Evolutionary conservation across 1,140 invertebrate genomes (phyloP), one percentile per base, ranked within the genome.

Genomic region (Armadillidium nasatum): DNA sequence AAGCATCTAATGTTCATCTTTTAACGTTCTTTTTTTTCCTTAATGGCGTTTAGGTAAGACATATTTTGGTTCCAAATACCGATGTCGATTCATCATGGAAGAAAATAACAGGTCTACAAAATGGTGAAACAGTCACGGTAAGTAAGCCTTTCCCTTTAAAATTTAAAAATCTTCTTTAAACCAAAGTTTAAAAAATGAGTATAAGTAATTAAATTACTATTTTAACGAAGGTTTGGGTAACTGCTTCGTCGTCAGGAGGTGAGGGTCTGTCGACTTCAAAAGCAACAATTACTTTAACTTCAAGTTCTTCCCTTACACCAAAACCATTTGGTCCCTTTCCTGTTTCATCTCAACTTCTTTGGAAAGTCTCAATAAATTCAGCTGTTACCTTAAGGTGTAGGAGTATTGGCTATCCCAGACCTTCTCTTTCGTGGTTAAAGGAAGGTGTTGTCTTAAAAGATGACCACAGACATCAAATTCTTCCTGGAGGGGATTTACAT

Each of bases 211-310:
- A 33, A 6, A 33, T 33, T 33, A 33, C 33, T 3, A 19, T 60
- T 60, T 60, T 60, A 13, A 13, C 15, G 50, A 72, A 80, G 79
- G 79, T 78, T 44, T 80, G 79, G 79, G 79, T 80, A 72, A 80
- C 75, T 3, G 79, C 79, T 23, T 78, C 76, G 21, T 78, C 79
- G 0, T 69, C 74, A 15, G 77, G 73, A 13, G 79, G 79, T 3
- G 79, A 80, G 50, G 79, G 79, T 44, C 75, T 60, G 11, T 33
- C 1, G 33, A 19, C 19, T 19, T 19, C 50, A 19, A 60, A 60
- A 60, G 50, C 19, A 60, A 60, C 50, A 3, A 19, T 19, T 2
- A 60, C 50, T 60, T 19, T 60, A 19, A 4, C 50, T 13, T 60
- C 50, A 60, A 15, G 11, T 4, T 60, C 50, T 19, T 19, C 50